Base-by-base conservation (phyloP, 2,888 invertebrate genomes). In the Auanema sp. region DNA sequence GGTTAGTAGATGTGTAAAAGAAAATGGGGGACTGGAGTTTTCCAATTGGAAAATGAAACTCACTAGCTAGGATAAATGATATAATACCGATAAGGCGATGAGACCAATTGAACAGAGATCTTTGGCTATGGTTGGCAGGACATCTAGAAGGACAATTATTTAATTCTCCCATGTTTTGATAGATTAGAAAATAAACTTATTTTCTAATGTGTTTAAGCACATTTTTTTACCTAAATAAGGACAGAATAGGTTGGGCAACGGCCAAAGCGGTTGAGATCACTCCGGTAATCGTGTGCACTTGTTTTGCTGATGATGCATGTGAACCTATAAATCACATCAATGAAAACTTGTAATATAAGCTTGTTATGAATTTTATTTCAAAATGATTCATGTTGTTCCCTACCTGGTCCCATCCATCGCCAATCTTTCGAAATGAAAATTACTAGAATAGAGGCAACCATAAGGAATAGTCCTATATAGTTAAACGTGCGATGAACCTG, bases 21-120 rank as follows among this genome's bases (percentile, higher is more conserved):
- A 8, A 8, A 33, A 33, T n/a, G 33, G 33, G 8, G 33, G 8
- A 33, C 33, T 5, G 33, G 8, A 33, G 33, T 33, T 33, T 33
- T 33, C 33, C 3, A 5, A 33, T 5, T 5, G 8, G 33, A 33
- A 33, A 33, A 33, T 5, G 8, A 33, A 59, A 66, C 70, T 58
- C 41, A 77, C 77, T 71, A 11, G 77, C 77, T 6, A 75, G 52
- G 49, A 65, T 18, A 57, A 73, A 68, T 0, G 77, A 69, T 0
- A 63, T 33, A 1, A 77, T 60, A 55, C 77, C 77, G 51, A 77
- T 74, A 11, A 56, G 51, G 11, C 77, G 55, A 65, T 77, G 77
- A 44, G 69, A 57, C 67, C 72, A 74, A 51, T 77, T 77, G 70
- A 77, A 77, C 47, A 73, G 59, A 14, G 72, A 73, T 10, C 77